A percentile compares a stretch with the other conserved stretches of the same genome.
Evolutionary conservation across 2,113 vertebrate genomes (phyloP).

Genomic region (Proteles cristata): DNA sequence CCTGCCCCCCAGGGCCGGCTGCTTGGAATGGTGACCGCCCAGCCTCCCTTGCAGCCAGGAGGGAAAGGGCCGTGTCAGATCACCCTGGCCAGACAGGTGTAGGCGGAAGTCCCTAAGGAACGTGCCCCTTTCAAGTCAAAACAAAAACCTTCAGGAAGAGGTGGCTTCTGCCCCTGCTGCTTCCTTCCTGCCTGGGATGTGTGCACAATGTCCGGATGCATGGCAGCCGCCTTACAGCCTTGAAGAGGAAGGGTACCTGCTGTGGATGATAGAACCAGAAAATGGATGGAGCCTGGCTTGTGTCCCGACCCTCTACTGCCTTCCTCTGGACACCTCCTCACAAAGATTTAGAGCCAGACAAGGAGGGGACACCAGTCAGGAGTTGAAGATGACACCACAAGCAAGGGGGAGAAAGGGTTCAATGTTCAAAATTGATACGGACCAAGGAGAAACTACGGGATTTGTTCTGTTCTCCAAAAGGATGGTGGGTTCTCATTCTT

Average conservation of each 20-base stretch:
- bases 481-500: neutral
- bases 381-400: neutral
- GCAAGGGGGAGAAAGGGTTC: neutral
- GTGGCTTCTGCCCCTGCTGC: no score
- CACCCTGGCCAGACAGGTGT: neutral
- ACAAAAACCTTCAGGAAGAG: neutral
- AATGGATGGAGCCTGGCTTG: neutral
- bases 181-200: neutral
- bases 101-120: neutral
- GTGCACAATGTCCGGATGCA: no score
- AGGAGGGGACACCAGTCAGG: neutral
- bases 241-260: neutral
- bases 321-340: neutral
- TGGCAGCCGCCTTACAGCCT: neutral
- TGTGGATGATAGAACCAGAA: neutral
- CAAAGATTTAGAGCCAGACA: neutral
- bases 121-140: neutral
- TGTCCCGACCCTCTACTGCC: neutral
- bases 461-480: neutral
- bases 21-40: neutral
- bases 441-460: neutral
- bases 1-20: neutral
- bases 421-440: neutral
- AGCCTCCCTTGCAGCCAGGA: neutral
- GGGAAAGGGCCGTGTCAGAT: neutral